phyloP scores from a whole-genome alignment of 1,140 invertebrate species.

The Wasmannia auropunctata region DNA sequence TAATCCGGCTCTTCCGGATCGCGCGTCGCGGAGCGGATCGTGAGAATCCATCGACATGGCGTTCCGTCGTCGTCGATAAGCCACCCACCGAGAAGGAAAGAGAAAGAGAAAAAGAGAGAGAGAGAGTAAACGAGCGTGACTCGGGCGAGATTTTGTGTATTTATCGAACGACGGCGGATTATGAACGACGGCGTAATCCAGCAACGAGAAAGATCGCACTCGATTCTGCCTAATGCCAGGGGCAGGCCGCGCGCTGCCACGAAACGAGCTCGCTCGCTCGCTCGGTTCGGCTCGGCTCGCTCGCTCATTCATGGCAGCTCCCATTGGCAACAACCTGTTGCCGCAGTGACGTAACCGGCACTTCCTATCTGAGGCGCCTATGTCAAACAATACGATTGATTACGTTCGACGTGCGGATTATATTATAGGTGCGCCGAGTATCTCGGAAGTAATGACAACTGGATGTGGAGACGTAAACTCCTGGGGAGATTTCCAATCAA shows the following conservation, averaged over 20 bases:
- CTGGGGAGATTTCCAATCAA: neutral
- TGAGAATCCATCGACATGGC: slow-evolving; percentile 7
- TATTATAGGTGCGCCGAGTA: too few relatives aligned
- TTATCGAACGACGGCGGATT: neutral
- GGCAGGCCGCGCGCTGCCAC: slow-evolving; percentile 45
- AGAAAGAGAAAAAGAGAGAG: neutral
- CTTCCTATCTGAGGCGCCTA: slow-evolving; percentile 28
- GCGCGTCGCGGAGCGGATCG: neutral
- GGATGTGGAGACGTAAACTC: neutral
- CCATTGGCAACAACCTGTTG: slow-evolving; percentile 73
- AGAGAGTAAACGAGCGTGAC: neutral
- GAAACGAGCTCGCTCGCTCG: slow-evolving; percentile 63
- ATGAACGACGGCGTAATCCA: neutral
- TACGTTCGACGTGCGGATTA: neutral
- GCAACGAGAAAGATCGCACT: slow-evolving; percentile 45
- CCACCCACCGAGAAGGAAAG: slow-evolving; percentile 1
- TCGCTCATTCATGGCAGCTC: slow-evolving; percentile 69
- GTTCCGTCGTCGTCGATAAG: neutral
- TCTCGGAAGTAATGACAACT: neutral
- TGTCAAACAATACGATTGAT: slow-evolving; percentile 1
- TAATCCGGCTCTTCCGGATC: neutral
- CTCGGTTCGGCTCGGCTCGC: slow-evolving; percentile 63
- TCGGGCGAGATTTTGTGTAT: neutral
- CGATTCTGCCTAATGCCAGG: slow-evolving; percentile 18
- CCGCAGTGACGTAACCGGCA: slow-evolving; percentile 66